These are phyloP conservation scores for Musca vetustissima DNA, from an alignment of 1,140 invertebrate genomes.

Conservation along the genomic window DNA sequence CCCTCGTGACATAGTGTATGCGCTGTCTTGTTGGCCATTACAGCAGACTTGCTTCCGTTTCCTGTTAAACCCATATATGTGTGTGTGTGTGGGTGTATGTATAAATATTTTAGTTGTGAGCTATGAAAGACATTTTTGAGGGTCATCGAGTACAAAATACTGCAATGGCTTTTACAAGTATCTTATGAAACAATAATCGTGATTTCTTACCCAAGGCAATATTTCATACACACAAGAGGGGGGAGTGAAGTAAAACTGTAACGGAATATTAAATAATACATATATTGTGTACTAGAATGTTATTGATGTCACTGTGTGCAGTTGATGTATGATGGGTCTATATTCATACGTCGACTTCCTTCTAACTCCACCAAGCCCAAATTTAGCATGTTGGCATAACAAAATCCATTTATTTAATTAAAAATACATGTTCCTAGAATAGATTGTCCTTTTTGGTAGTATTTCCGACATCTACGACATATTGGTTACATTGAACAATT, in stretches of 20 bases:
- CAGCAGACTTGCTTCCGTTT: conserved; percentile 14
- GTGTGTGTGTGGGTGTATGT: no score
- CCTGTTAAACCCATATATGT: conserved; percentile 12
- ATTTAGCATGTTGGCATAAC: background rate
- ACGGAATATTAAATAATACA: conserved; percentile 7
- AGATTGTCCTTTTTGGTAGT: no score
- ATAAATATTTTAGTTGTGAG: no score
- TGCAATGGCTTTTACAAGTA: background rate
- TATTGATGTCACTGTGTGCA: no score
- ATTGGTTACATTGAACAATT: background rate
- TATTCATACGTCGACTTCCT: background rate
- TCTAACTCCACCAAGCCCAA: background rate
- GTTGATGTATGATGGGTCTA: background rate
- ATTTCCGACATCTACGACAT: no score
- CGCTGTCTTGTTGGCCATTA: background rate
- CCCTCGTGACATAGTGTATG: conserved; percentile 13
- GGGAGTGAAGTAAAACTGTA: no score
- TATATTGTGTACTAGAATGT: background rate
- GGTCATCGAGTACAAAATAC: conserved; percentile 2
- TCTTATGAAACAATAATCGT: background rate
- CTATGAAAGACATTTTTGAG: no score
- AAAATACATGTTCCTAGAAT: conserved; percentile 4
- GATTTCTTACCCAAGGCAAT: background rate
- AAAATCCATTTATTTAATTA: conserved; percentile 18
- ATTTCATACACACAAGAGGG: background rate